These are phyloP conservation scores for Chironomus tepperi DNA, from an alignment of 1,140 invertebrate genomes.

Conservation along the genomic window DNA sequence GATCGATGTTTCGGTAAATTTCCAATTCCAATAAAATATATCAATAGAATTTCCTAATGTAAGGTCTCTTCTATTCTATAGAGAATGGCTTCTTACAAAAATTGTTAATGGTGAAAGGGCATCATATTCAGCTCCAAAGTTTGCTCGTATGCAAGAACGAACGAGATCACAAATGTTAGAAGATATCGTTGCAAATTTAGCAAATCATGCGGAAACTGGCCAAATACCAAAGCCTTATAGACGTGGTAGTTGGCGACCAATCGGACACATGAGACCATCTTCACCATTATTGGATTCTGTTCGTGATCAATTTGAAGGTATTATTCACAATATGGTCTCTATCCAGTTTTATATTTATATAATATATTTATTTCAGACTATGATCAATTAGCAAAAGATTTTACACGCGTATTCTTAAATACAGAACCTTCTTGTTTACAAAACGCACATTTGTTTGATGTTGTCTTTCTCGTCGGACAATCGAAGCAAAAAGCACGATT, in stretches of 20 bases:
- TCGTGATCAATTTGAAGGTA: conserved; percentile 72
- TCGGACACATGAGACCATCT: conserved; percentile 85
- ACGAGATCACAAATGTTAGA: conserved; percentile 88
- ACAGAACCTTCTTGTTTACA: conserved; percentile 56
- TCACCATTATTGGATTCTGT: conserved; percentile 87
- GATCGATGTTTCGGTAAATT: conserved; percentile 59
- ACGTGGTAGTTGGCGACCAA: conserved; percentile 85
- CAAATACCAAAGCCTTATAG: conserved; percentile 91
- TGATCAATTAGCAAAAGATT: conserved; percentile 87
- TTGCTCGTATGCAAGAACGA: conserved; percentile 88
- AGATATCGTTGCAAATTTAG: conserved; percentile 87
- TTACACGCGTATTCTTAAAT: conserved; percentile 80
- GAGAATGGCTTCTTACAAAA: conserved; percentile 94
- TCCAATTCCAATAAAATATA: background rate
- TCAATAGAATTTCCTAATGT: background rate
- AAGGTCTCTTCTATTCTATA: conserved; percentile 41
- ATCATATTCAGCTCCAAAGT: conserved; percentile 93
- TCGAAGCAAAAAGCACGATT: conserved; percentile 83
- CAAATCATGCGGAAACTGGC: conserved; percentile 89
- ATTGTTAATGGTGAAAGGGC: conserved; percentile 96
- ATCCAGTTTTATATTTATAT: too few species aligned
- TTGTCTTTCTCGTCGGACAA: conserved; percentile 83
- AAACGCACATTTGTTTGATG: conserved; percentile 78
- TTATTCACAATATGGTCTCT: too few species aligned
- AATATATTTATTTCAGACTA: conserved; percentile 49